phyloP scores from a whole-genome alignment of 2,113 vertebrate species.

The Ophiodon elongatus region DNA sequence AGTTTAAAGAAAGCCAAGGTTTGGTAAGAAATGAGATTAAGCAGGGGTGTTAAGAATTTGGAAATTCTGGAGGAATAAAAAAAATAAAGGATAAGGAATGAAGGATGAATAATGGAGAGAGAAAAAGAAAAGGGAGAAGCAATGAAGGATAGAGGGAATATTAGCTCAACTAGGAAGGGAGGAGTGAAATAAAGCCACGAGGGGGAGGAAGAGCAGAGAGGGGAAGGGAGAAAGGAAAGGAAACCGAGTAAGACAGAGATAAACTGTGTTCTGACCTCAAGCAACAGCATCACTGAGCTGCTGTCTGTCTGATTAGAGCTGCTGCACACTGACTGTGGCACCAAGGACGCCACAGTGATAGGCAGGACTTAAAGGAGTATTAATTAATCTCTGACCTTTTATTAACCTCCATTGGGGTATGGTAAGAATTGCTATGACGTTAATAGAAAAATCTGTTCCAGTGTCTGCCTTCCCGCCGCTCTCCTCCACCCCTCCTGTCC shows the following conservation, averaged over 20 bases:
- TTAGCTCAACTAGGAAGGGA: neutral
- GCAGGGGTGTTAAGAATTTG: neutral
- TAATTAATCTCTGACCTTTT: constrained; percentile 48
- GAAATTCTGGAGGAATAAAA: neutral
- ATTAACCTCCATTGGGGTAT: constrained; percentile 23
- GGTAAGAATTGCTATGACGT: constrained; percentile 5
- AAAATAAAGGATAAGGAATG: neutral
- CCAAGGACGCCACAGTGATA: constrained; percentile 36
- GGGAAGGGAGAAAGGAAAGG: neutral
- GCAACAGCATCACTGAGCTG: constrained; percentile 35
- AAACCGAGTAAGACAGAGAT: constrained; percentile 44
- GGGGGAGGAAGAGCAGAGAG: neutral
- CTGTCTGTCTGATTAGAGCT: constrained; percentile 63
- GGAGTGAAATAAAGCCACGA: neutral
- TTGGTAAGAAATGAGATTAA: neutral
- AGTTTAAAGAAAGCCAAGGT: neutral
- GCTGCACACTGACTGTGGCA: constrained; percentile 24
- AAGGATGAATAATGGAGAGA: neutral
- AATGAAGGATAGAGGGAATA: neutral
- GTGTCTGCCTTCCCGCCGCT: neutral
- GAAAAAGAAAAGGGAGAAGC: neutral
- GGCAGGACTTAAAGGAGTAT: constrained; percentile 31
- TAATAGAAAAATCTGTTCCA: constrained; percentile 26
- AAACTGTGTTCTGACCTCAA: constrained; percentile 61
- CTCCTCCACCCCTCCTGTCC: neutral